Percentiles rank a stretch among this genome's conserved stretches.
These are phyloP conservation scores for Hystrix brachyura DNA, from an alignment of 2,113 vertebrate species.

Conservation along the genomic window DNA sequence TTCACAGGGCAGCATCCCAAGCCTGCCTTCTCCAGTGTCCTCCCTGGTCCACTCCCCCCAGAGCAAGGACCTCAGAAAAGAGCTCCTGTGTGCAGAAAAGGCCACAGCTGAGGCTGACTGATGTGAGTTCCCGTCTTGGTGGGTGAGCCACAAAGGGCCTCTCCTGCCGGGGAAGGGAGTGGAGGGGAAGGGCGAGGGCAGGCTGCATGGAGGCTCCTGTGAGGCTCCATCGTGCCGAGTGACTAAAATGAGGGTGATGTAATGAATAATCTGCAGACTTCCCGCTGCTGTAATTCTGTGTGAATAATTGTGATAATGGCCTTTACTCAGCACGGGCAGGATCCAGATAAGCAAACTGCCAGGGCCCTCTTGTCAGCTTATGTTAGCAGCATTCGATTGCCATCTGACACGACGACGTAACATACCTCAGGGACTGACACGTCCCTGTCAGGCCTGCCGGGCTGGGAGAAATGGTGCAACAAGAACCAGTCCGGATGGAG, in stretches of 20 bases:
- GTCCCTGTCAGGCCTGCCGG: slow-evolving; percentile 23
- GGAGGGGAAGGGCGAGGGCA: not conserved
- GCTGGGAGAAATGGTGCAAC: not conserved
- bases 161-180: not conserved
- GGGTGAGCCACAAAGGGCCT: not conserved
- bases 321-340: slow-evolving; percentile 78
- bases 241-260: slow-evolving; percentile 72
- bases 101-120: not conserved
- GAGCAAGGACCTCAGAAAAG: not conserved
- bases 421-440: not conserved
- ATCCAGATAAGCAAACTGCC: slow-evolving; percentile 79
- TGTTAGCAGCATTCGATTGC: not conserved
- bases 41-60: not conserved
- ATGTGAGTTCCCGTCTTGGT: not conserved
- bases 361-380: slow-evolving; percentile 61
- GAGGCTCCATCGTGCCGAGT: slow-evolving; percentile 41
- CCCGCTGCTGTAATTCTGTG: slow-evolving; percentile 71
- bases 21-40: too few relatives aligned
- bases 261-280: slow-evolving; percentile 65
- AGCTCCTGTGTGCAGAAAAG: not conserved
- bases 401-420: slow-evolving; percentile 52
- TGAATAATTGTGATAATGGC: slow-evolving; percentile 82
- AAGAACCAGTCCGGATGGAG: not conserved
- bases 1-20: not conserved
- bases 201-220: not conserved